Percentiles rank a stretch among this genome's conserved stretches.
phyloP scores from a whole-genome alignment of 1,140 invertebrate species.

The Formica exsecta region DNA sequence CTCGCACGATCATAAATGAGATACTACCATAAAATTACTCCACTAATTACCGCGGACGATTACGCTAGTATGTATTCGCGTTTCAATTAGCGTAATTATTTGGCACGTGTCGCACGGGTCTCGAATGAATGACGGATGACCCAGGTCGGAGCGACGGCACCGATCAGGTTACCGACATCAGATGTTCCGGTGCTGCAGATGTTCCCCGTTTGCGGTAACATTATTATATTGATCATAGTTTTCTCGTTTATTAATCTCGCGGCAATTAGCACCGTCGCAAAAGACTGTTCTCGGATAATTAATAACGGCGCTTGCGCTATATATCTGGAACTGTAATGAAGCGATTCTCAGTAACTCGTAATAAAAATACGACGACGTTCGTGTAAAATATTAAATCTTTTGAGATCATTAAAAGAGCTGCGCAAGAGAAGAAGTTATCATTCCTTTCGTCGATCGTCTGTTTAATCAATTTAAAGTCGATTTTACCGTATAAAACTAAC shows the following conservation, averaged over 20 bases:
- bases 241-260: conserved; percentile 39
- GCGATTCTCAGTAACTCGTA: not conserved
- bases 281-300: conserved; percentile 6
- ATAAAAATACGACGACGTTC: conserved; percentile 21
- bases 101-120: conserved; percentile 46
- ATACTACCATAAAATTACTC: conserved; percentile 55
- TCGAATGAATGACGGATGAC: conserved; percentile 56
- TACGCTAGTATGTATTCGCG: conserved; percentile 49
- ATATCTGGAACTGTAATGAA: not conserved
- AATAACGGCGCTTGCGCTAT: not conserved
- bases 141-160: not conserved
- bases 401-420: conserved; percentile 21
- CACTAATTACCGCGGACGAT: conserved; percentile 53
- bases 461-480: conserved; percentile 45
- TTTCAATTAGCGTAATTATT: conserved; percentile 65
- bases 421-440: not conserved
- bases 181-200: conserved; percentile 16
- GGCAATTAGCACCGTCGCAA: conserved; percentile 10
- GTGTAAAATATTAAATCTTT: conserved; percentile 46
- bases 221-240: not conserved
- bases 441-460: conserved; percentile 2
- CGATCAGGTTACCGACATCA: conserved; percentile 40
- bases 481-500: conserved; percentile 20
- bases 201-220: not conserved
- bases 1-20: conserved; percentile 47